These are phyloP conservation scores for cattle (Bos taurus) DNA, from an alignment of 2,113 vertebrate genomes.

Conservation along the genomic window ARS-UCD2.0 NC_037334.1:43081501-43082000, in stretches of 20 bases:
- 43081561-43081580: not conserved
- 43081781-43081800: not conserved
- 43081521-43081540: not conserved
- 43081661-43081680: not conserved
- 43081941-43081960: not conserved
- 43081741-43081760: not conserved
- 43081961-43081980: not conserved
- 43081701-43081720: not conserved
- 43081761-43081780: not conserved
- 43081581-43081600: not conserved
- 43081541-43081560: not conserved
- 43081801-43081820: not conserved
- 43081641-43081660: not conserved
- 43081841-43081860: not conserved
- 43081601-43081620: not conserved
- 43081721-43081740: not conserved
- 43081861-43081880: not conserved
- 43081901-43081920: not conserved
- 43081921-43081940: not conserved
- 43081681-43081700: not conserved
- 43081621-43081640: not conserved
- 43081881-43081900: not conserved
- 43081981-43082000: not conserved
- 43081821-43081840: not conserved
- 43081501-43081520: not conserved